phyloP scores from a whole-genome alignment of 2,888 invertebrate species.

The Tiphia femorata region DNA sequence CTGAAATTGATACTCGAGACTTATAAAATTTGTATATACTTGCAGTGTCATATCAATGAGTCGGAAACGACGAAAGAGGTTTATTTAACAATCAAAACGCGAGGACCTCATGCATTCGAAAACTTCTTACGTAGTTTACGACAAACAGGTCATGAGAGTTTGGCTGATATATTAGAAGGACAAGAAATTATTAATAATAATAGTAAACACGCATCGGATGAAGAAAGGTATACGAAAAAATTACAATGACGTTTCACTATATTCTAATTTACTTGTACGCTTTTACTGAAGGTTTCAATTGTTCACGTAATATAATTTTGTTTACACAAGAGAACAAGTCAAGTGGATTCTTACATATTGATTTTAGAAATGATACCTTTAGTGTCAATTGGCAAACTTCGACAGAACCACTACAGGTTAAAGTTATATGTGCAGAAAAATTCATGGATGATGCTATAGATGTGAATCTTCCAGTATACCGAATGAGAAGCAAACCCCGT shows the following conservation, averaged over 20 bases:
- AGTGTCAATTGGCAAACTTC: slow-evolving; percentile 35
- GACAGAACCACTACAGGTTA: slow-evolving; percentile 46
- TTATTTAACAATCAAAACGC: slow-evolving; percentile 53
- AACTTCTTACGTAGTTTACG: slow-evolving; percentile 52
- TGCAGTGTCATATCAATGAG: slow-evolving; percentile 43
- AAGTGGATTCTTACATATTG: neutral
- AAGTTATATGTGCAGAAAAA: slow-evolving; percentile 50
- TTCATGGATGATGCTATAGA: slow-evolving; percentile 49
- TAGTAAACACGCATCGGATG: neutral
- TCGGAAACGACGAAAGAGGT: slow-evolving; percentile 47
- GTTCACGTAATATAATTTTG: neutral
- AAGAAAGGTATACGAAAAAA: too few relatives aligned
- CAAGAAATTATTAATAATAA: slow-evolving; percentile 15
- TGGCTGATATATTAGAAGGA: slow-evolving; percentile 47
- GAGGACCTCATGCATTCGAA: slow-evolving; percentile 61
- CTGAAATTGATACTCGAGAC: neutral
- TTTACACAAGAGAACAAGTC: neutral
- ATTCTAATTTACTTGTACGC: too few relatives aligned
- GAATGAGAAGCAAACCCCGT: slow-evolving; percentile 62
- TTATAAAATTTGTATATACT: slow-evolving; percentile 4
- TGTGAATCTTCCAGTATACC: slow-evolving; percentile 49
- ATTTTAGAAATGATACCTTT: slow-evolving; percentile 45
- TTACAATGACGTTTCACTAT: too few relatives aligned
- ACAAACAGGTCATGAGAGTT: slow-evolving; percentile 46
- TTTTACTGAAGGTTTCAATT: too few relatives aligned